phyloP scores from a whole-genome alignment of 2,113 vertebrate species.

The Camelus bactrianus region DNA sequence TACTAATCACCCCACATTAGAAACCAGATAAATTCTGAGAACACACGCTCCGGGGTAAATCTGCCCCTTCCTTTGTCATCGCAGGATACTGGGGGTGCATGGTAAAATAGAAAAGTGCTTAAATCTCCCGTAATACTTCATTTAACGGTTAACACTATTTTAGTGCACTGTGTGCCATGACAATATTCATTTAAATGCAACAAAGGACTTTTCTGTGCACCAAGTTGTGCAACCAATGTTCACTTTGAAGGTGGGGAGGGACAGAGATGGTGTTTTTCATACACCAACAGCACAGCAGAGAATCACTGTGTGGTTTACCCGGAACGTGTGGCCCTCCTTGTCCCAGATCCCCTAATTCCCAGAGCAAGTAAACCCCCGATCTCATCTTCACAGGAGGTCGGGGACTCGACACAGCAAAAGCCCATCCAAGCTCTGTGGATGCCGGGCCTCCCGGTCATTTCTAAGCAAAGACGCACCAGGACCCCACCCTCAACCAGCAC shows the following conservation, averaged over 20 bases:
- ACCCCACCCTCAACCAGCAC: too few relatives aligned
- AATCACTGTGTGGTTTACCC: background rate
- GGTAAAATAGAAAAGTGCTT: background rate
- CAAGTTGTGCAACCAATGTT: background rate
- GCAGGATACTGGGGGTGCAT: background rate
- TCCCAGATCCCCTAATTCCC: background rate
- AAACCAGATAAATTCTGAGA: background rate
- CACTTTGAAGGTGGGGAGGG: background rate
- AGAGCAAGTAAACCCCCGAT: background rate
- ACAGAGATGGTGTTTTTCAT: background rate
- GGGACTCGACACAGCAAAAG: background rate
- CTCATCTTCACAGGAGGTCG: background rate
- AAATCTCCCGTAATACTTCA: background rate
- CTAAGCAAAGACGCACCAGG: background rate
- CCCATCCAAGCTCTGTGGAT: background rate
- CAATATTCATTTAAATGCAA: background rate
- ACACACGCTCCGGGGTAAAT: background rate
- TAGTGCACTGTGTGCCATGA: background rate
- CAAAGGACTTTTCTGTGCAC: background rate
- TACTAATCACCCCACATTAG: background rate
- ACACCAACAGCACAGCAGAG: background rate
- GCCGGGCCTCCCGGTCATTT: rapidly evolving
- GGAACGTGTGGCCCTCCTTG: background rate
- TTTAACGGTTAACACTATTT: background rate
- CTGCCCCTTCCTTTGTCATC: background rate